Percentiles rank a stretch among this genome's conserved stretches.
phyloP scores from a whole-genome alignment of 2,888 invertebrate genomes.

The Crossocerus cetratus region DNA sequence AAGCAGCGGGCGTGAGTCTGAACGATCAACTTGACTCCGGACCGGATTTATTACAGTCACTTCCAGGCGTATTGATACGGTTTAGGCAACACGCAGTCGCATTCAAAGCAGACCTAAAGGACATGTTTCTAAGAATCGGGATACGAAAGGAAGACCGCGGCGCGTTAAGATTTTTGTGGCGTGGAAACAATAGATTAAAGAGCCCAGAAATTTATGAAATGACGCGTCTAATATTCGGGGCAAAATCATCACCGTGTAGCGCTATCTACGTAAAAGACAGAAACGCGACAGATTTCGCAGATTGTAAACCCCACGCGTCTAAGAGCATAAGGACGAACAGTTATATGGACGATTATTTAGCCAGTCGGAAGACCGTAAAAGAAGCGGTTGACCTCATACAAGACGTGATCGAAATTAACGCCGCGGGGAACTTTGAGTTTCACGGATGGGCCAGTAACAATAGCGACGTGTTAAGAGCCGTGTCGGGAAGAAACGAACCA shows the following conservation, averaged over 20 bases:
- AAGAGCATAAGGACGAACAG: background rate
- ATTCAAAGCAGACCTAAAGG: background rate
- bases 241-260: background rate
- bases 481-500: background rate
- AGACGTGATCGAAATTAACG: background rate
- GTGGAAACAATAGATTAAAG: background rate
- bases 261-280: constrained; percentile 2
- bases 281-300: background rate
- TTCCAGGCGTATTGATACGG: background rate
- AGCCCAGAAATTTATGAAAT: background rate
- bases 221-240: background rate
- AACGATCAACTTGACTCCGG: constrained; percentile 1
- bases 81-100: background rate
- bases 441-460: constrained; percentile 1
- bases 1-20: background rate
- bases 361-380: background rate
- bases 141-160: background rate
- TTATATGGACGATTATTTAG: constrained; percentile 5
- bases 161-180: background rate
- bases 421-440: background rate
- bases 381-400: background rate
- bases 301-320: background rate
- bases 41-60: background rate
- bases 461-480: too few species aligned
- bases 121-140: background rate